A percentile compares a stretch with the other conserved stretches of the same genome.
These are phyloP conservation scores for Ethmia dodecea DNA, from an alignment of 2,888 invertebrate genomes.

Conservation along the genomic window DNA sequence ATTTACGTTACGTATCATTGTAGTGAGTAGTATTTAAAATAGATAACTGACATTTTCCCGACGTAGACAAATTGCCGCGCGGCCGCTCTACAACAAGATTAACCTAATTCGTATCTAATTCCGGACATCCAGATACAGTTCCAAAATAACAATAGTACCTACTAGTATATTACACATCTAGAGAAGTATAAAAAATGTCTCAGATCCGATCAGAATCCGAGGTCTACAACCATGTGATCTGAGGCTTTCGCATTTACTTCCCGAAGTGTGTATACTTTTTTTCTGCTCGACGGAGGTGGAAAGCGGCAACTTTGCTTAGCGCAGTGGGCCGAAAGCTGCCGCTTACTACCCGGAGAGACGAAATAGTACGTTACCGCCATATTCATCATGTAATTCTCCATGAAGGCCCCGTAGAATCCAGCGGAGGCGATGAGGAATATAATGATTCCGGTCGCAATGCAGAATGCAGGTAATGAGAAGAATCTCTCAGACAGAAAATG, in stretches of 20 bases:
- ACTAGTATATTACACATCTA: too few species aligned
- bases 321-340: too few species aligned
- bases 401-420: slow-evolving; percentile 92
- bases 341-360: too few species aligned
- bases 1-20: too few species aligned
- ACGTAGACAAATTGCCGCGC: slow-evolving; percentile 2
- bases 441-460: slow-evolving; percentile 83
- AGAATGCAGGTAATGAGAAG: slow-evolving; percentile 84
- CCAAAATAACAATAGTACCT: background rate
- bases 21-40: too few species aligned
- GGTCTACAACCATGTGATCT: too few species aligned
- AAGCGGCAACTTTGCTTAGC: too few species aligned
- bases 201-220: too few species aligned
- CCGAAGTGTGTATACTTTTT: too few species aligned
- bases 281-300: too few species aligned
- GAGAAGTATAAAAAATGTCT: too few species aligned
- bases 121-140: background rate
- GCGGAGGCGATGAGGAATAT: slow-evolving; percentile 89
- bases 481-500: slow-evolving; percentile 82
- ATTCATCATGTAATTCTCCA: slow-evolving; percentile 89
- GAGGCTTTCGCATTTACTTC: too few species aligned
- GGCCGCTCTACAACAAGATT: slow-evolving; percentile 1
- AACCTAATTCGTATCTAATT: background rate
- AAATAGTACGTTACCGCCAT: slow-evolving; percentile 87
- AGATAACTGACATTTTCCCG: slow-evolving; percentile 3